Percentiles rank a stretch among this genome's conserved stretches.
Conservation (phyloP, 2,113 vertebrate genomes). For the Trichechus manatus region DNA sequence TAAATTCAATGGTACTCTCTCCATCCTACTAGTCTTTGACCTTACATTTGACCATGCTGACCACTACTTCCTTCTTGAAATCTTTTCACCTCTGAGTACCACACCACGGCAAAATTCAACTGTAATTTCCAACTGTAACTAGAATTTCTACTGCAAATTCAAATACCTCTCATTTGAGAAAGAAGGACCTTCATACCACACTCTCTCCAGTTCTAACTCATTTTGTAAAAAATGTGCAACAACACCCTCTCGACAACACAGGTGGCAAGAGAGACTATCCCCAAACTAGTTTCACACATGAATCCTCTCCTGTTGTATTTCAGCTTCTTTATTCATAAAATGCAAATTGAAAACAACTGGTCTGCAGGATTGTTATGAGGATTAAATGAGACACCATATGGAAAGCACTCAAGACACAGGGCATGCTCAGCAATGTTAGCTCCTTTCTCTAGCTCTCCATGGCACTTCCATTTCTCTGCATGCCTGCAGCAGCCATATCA, state of each 20-base stretch:
- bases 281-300: background rate
- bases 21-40: background rate
- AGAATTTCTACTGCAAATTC: background rate
- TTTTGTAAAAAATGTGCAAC: background rate
- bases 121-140: background rate
- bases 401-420: background rate
- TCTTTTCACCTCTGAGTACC: background rate
- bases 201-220: background rate
- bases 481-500: background rate
- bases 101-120: background rate
- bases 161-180: background rate
- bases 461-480: background rate
- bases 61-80: slow-evolving; percentile 37
- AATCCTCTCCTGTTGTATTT: slow-evolving; percentile 2
- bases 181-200: background rate
- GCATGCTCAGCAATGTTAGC: background rate
- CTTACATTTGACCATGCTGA: background rate
- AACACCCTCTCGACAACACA: background rate
- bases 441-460: background rate
- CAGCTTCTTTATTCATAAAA: background rate
- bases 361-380: background rate
- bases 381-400: background rate
- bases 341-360: background rate
- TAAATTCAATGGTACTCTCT: background rate
- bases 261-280: background rate